A percentile compares a stretch with the other conserved stretches of the same genome.
These are phyloP conservation scores for Dryoscopus gambensis DNA, from an alignment of 2,113 vertebrate species.

Conservation along the genomic window DNA sequence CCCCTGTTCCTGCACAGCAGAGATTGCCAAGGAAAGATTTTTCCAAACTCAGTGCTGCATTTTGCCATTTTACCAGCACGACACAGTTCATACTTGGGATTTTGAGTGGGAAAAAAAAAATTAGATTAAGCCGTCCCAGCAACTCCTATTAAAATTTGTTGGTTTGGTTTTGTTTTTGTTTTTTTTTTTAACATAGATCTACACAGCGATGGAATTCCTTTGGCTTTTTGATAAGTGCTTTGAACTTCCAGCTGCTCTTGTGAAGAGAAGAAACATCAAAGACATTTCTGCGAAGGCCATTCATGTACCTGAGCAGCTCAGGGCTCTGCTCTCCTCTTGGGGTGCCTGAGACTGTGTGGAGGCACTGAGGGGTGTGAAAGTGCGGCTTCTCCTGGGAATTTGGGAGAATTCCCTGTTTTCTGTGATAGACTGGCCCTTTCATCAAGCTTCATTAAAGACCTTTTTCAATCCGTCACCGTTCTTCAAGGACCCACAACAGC, in stretches of 20 bases:
- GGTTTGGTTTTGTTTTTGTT: fast-evolving
- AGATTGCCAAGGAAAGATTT: background rate
- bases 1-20: background rate
- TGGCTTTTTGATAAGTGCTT: background rate
- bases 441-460: background rate
- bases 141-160: background rate
- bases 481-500: background rate
- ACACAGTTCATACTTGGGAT: background rate
- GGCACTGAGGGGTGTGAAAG: background rate
- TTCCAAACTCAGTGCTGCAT: background rate
- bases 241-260: conserved; percentile 19
- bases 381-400: background rate
- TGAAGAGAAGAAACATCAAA: background rate
- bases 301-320: background rate
- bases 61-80: background rate
- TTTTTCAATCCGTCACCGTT: background rate
- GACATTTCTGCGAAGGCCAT: background rate
- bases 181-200: background rate
- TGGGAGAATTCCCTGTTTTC: background rate
- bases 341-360: background rate
- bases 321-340: background rate
- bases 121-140: background rate
- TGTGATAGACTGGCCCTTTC: background rate
- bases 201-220: background rate
- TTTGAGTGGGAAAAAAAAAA: background rate